Evolutionary conservation across 1,140 invertebrate species (phyloP).

Genomic region (Venustaconcha ellipsiformis): DNA sequence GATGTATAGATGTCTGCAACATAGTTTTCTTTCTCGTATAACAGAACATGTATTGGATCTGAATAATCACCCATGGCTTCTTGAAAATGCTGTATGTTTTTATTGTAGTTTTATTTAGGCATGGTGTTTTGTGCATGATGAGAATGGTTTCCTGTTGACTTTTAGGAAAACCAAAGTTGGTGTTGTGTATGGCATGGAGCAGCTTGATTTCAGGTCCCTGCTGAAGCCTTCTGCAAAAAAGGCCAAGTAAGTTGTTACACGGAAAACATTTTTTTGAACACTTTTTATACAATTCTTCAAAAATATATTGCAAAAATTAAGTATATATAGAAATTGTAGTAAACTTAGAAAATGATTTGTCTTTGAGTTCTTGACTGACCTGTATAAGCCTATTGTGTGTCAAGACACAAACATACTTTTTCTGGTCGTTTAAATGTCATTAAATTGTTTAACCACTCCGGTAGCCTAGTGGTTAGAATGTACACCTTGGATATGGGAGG

Average conservation of each 20-base stretch:
- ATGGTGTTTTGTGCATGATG: slow-evolving; percentile 4
- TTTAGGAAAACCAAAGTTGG: slow-evolving; percentile 45
- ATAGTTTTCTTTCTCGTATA: too few species aligned
- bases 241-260: slow-evolving; percentile 29
- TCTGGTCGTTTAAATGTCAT: background rate
- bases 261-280: background rate
- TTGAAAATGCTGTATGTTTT: background rate
- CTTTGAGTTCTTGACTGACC: background rate
- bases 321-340: too few species aligned
- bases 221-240: slow-evolving; percentile 34
- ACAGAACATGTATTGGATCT: too few species aligned
- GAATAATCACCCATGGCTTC: too few species aligned
- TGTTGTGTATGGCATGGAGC: slow-evolving; percentile 35
- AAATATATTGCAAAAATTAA: too few species aligned
- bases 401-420: background rate
- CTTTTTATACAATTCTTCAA: background rate
- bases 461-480: too few species aligned
- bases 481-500: too few species aligned
- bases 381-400: background rate
- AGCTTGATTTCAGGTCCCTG: slow-evolving; percentile 46
- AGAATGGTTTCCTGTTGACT: slow-evolving; percentile 13
- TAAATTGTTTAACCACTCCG: too few species aligned
- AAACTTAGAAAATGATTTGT: background rate
- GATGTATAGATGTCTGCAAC: too few species aligned
- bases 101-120: background rate